phyloP scores from a whole-genome alignment of 64 coral and sea anemone species.

The Montipora capricornis region DNA sequence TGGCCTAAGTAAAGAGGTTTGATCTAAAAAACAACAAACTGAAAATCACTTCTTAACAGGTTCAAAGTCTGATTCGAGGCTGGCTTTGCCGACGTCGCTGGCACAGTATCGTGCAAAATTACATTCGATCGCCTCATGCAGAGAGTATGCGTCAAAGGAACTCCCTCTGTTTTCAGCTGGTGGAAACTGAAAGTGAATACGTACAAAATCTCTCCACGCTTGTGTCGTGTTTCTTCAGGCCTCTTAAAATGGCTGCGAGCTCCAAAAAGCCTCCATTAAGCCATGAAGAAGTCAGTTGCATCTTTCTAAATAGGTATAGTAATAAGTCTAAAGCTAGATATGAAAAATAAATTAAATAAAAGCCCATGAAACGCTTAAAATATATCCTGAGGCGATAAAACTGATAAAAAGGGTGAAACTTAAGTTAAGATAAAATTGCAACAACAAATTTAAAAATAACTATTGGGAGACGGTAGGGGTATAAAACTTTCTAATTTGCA shows the following conservation, averaged over 20 bases:
- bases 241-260: slow-evolving; percentile 97
- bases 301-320: slow-evolving; percentile 97
- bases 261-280: slow-evolving; percentile 91
- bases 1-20: no score
- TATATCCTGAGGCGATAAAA: no score
- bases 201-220: slow-evolving; percentile 87
- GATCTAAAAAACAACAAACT: neutral
- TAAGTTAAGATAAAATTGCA: no score
- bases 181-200: slow-evolving; percentile 92
- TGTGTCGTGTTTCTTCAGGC: slow-evolving; percentile 92
- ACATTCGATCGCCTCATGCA: slow-evolving; percentile 97
- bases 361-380: neutral
- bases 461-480: no score
- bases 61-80: slow-evolving; percentile 95
- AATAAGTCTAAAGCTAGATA: neutral
- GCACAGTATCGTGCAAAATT: slow-evolving; percentile 98
- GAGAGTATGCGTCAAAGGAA: slow-evolving; percentile 98
- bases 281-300: slow-evolving; percentile 98
- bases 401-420: no score
- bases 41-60: slow-evolving; percentile 69
- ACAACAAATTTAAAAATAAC: no score
- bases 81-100: slow-evolving; percentile 99
- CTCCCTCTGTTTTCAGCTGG: slow-evolving; percentile 88
- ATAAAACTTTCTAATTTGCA: no score
- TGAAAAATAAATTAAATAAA: neutral